Percentiles rank a stretch among this genome's conserved stretches.
These are phyloP conservation scores for Sparidentex hasta DNA, from an alignment of 2,797 vertebrate species.

Conservation along the genomic window DNA sequence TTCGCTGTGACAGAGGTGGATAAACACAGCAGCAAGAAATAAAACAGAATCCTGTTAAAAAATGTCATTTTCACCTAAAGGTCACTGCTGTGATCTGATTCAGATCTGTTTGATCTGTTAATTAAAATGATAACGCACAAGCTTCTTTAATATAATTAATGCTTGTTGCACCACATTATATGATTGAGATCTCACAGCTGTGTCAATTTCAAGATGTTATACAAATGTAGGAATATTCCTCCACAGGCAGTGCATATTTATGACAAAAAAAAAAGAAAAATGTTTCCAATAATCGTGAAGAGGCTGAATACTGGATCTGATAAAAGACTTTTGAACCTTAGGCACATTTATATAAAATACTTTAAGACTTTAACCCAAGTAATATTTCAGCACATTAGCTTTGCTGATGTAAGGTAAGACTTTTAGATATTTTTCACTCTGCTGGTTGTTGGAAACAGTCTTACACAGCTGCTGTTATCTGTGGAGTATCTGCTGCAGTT, in stretches of 20 bases:
- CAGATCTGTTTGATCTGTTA: neutral
- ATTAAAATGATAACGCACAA: neutral
- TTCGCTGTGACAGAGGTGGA: conserved; percentile 18
- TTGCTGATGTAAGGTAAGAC: too few relatives aligned
- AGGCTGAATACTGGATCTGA: too few relatives aligned
- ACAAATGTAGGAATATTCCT: neutral
- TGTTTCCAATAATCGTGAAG: too few relatives aligned
- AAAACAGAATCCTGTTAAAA: neutral
- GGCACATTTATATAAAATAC: too few relatives aligned
- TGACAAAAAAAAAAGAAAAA: neutral
- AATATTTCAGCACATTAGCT: too few relatives aligned
- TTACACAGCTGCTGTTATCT: neutral
- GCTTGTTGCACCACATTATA: neutral
- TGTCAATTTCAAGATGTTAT: neutral
- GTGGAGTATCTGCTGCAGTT: conserved; percentile 4
- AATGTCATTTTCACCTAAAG: neutral
- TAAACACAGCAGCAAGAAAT: conserved; percentile 5
- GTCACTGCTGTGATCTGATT: neutral
- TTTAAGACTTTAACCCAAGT: too few relatives aligned
- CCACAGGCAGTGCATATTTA: conserved; percentile 8
- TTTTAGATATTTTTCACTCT: too few relatives aligned
- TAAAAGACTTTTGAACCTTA: too few relatives aligned
- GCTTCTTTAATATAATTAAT: neutral
- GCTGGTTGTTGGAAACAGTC: neutral
- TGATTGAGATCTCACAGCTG: neutral